Base-by-base conservation (phyloP, 2,888 invertebrate genomes). In the Acanthopleura granulata region DNA sequence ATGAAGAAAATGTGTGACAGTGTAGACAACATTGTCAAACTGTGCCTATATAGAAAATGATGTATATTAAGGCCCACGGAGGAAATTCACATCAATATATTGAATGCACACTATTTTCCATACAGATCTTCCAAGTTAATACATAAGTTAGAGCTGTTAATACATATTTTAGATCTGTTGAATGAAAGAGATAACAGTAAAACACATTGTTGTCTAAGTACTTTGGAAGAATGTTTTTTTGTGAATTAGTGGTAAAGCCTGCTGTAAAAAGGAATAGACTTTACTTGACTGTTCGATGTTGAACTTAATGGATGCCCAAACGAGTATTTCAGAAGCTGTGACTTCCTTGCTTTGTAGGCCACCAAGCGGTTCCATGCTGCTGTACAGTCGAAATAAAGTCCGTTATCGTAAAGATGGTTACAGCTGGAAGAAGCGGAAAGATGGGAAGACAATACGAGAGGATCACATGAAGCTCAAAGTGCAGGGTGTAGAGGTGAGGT, bases 401-500 rank as follows among this genome's bases (percentile, higher is more conserved):
- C 82, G 97, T 75, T 98, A 98, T 92, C 94, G 98, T 90, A 93
- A 97, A 78, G 98, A 98, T 89, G 98, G 98, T 29, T 98, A 98
- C 92, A 97, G 97, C 92, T 99, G 99, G 98, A 98, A 98, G 92
- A 98, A 98, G 89, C 93, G 99, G 83, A 97, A 97, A 92, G 98
- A 98, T 91, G 98, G 98, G 29, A 98, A 98, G 92, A 97, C 98
- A 79, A 98, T 98, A 76, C 92, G 99, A 85, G 99, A 99, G 91
- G 99, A 99, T 93, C 99, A 99, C 91, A 98, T 99, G 98, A 98
- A 98, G 91, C 93, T 99, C 81, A 99, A 99, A 93, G 98, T 98
- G 89, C 96, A 97, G 92, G 97, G 97, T 86, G 95, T 96, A 80
- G 97, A 97, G 94, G 96, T 96, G 85, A 57, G 57, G 1, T 12